Percentiles rank a stretch among this genome's conserved stretches.
phyloP scores from a whole-genome alignment of 1,140 invertebrate species.

The Venustaconcha ellipsiformis region DNA sequence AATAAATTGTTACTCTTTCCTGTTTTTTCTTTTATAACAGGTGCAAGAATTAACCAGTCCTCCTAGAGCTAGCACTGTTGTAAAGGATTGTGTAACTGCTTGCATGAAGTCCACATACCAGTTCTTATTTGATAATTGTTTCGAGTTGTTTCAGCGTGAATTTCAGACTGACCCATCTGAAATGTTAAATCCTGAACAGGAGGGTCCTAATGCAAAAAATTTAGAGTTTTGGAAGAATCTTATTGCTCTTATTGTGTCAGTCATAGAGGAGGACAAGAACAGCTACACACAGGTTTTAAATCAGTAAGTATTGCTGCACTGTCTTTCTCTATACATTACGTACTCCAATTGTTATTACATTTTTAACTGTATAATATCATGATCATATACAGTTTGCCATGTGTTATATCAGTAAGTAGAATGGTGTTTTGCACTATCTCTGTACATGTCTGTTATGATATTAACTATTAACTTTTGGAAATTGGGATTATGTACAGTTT shows the following conservation, averaged over 20 bases:
- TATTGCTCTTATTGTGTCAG: conserved; percentile 96
- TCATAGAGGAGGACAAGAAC: conserved; percentile 98
- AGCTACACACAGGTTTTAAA: conserved; percentile 99
- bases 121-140: conserved; percentile 98
- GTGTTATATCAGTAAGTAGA: no score
- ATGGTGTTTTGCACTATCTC: no score
- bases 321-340: background rate
- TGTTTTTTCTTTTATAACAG: conserved; percentile 68
- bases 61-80: conserved; percentile 95
- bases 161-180: conserved; percentile 75
- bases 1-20: no score
- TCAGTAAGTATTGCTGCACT: conserved; percentile 77
- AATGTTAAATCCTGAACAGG: conserved; percentile 47
- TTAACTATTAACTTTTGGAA: no score
- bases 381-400: no score
- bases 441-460: no score
- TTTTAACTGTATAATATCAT: no score
- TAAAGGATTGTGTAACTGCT: conserved; percentile 99
- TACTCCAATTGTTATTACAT: background rate
- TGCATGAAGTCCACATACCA: conserved; percentile 98
- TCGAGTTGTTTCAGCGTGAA: conserved; percentile 93
- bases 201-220: conserved; percentile 71
- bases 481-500: no score
- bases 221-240: conserved; percentile 99
- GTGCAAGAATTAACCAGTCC: conserved; percentile 98